phyloP scores from a whole-genome alignment of 1,140 invertebrate genomes.

The Maconellicoccus hirsutus region DNA sequence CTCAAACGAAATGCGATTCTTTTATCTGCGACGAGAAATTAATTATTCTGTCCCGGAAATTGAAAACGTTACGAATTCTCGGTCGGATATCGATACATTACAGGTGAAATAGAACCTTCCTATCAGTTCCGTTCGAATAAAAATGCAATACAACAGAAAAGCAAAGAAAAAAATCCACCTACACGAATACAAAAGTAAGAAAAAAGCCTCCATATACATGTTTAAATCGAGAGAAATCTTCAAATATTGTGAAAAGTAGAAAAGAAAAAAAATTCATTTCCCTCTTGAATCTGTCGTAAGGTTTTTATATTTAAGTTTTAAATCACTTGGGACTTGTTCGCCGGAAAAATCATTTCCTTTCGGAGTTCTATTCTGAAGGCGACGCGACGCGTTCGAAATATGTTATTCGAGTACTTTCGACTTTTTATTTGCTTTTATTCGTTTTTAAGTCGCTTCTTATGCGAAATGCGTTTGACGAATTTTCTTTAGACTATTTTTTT shows the following conservation, averaged over 20 bases:
- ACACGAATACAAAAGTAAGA: background rate
- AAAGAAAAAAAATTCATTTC: conserved; percentile 21
- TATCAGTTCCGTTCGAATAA: too few relatives aligned
- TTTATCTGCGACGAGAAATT: too few relatives aligned
- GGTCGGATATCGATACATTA: too few relatives aligned
- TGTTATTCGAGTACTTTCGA: conserved; percentile 5
- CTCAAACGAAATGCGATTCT: too few relatives aligned
- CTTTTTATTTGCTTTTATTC: background rate
- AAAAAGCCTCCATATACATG: background rate
- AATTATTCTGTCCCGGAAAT: too few relatives aligned
- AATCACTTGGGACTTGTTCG: conserved; percentile 20
- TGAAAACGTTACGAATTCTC: too few relatives aligned
- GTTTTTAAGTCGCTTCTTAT: conserved; percentile 12
- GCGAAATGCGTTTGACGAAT: conserved; percentile 9
- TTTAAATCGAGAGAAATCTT: conserved; percentile 9
- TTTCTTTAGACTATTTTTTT: background rate
- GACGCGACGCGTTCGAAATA: conserved; percentile 1
- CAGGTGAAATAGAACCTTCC: too few relatives aligned
- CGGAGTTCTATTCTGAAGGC: background rate
- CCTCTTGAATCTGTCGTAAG: conserved; percentile 21
- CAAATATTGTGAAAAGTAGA: conserved; percentile 8
- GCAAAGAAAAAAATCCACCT: background rate
- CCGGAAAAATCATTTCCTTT: conserved; percentile 22
- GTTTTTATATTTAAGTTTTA: conserved; percentile 22
- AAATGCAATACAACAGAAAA: background rate